phyloP scores from a whole-genome alignment of 2,888 invertebrate species.

The Ceramica pisi region DNA sequence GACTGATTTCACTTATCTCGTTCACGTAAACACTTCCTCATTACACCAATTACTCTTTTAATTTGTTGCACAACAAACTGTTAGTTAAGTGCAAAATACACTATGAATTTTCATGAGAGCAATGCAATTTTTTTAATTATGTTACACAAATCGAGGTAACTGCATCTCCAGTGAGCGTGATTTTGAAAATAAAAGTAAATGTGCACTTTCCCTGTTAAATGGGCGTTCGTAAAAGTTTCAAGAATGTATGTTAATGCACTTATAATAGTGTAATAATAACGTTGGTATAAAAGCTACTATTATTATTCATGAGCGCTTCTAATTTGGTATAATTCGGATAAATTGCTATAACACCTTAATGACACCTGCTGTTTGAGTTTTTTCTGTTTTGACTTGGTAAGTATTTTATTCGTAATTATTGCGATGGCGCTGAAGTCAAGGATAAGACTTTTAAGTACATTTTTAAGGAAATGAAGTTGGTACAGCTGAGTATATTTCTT shows the following conservation, averaged over 20 bases:
- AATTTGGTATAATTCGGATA: conserved; percentile 61
- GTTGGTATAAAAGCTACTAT: conserved; percentile 59
- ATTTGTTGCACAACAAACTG: conserved; percentile 43
- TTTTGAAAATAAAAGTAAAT: conserved; percentile 63
- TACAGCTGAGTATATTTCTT: not conserved
- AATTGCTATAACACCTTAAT: conserved; percentile 58
- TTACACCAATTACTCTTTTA: conserved; percentile 52
- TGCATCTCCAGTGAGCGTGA: conserved; percentile 45
- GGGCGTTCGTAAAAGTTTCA: conserved; percentile 53
- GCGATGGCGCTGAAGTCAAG: conserved; percentile 1
- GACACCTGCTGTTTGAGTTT: conserved; percentile 42
- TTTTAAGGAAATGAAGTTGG: not conserved
- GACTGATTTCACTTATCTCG: conserved; percentile 56
- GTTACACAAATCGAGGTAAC: conserved; percentile 38
- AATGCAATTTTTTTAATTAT: conserved; percentile 52
- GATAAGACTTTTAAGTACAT: not conserved
- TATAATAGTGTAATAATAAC: conserved; percentile 63
- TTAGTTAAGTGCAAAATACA: conserved; percentile 27
- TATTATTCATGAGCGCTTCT: conserved; percentile 60
- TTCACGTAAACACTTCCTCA: conserved; percentile 53
- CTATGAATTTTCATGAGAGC: conserved; percentile 53
- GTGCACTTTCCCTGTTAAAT: conserved; percentile 61
- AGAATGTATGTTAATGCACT: conserved; percentile 64
- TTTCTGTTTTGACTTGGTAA: conserved; percentile 40
- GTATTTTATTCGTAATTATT: conserved; percentile 24